Evolutionary conservation across 2,797 vertebrate species (phyloP).

Genomic region (Holocentrus rufus): DNA sequence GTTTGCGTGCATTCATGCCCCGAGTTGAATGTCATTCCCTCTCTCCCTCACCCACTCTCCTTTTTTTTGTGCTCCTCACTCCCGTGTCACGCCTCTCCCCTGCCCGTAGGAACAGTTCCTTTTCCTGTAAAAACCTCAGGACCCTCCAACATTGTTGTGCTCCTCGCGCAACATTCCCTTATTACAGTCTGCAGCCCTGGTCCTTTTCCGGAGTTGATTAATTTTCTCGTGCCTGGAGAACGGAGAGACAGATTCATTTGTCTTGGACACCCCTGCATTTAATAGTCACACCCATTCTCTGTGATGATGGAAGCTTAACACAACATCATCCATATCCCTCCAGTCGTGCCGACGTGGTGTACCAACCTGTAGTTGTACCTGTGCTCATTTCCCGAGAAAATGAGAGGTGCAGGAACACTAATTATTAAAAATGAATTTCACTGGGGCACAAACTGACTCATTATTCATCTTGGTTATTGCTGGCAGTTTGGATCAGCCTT

Average conservation of each 20-base stretch:
- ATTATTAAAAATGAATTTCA: conserved; percentile 84
- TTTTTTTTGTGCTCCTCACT: no score
- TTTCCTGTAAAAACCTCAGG: conserved; percentile 14
- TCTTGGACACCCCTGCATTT: conserved; percentile 63
- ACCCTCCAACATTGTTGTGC: conserved; percentile 56
- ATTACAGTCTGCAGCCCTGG: conserved; percentile 29
- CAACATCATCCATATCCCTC: conserved; percentile 76
- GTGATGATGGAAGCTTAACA: conserved; percentile 74
- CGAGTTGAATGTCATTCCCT: neutral
- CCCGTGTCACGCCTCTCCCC: conserved; percentile 7
- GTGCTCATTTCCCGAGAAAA: conserved; percentile 76
- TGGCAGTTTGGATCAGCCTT: conserved; percentile 81
- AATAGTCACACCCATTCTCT: conserved; percentile 63
- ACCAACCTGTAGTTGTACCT: conserved; percentile 76
- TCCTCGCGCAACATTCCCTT: conserved; percentile 54
- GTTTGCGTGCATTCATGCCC: conserved; percentile 6
- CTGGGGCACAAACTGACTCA: conserved; percentile 68
- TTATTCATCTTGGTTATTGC: conserved; percentile 83
- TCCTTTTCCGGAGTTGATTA: conserved; percentile 69
- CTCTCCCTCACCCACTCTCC: neutral
- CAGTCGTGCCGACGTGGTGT: conserved; percentile 64
- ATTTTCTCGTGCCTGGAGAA: conserved; percentile 64
- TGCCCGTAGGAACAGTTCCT: neutral
- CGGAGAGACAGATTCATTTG: conserved; percentile 60
- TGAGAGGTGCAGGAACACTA: conserved; percentile 77